Evolutionary conservation across 1,140 invertebrate genomes (phyloP).

Genomic region (Drosophila watanabei): DNA sequence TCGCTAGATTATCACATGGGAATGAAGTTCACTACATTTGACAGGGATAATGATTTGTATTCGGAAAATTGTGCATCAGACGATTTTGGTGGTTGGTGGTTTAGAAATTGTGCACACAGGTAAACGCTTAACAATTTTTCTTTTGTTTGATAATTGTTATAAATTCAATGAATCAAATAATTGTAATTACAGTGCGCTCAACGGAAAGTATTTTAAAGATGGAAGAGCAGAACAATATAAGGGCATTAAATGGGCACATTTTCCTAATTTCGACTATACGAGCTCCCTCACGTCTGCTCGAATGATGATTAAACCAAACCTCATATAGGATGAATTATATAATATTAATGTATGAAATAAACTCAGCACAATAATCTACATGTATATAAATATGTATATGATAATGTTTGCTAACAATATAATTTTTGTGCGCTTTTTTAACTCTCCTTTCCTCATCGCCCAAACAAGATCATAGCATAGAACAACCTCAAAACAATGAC

Average conservation of each 20-base stretch:
- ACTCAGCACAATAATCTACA: neutral
- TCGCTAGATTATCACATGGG: neutral
- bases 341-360: neutral
- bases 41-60: neutral
- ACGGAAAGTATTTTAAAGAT: conserved; percentile 3
- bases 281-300: neutral
- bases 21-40: conserved; percentile 9
- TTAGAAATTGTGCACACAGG: neutral
- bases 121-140: neutral
- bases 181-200: conserved; percentile 5
- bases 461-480: too few relatives aligned
- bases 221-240: neutral
- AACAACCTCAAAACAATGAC: neutral
- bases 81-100: conserved; percentile 19
- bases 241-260: neutral
- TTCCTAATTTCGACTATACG: neutral
- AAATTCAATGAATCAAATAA: too few relatives aligned
- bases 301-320: conserved; percentile 2
- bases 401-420: too few relatives aligned
- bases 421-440: too few relatives aligned
- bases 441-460: too few relatives aligned
- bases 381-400: too few relatives aligned
- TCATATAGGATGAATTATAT: neutral
- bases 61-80: neutral
- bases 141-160: neutral